phyloP scores from a whole-genome alignment of 1,140 invertebrate species.

The Anastatus disparis region DNA sequence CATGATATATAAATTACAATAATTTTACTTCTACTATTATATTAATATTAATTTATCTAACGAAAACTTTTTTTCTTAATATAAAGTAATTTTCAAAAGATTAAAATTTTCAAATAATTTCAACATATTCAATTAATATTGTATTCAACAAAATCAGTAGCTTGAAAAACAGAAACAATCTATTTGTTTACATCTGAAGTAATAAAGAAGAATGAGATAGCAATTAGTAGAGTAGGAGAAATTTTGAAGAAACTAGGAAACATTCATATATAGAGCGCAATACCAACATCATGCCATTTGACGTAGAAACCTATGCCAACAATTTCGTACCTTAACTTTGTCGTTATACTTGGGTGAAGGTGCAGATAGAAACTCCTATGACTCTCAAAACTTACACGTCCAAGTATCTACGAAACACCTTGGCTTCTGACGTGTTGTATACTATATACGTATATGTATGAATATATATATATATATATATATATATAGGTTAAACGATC shows the following conservation, averaged over 20 bases:
- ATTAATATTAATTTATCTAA: no score
- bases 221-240: slow-evolving; percentile 20
- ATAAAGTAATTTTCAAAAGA: no score
- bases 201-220: slow-evolving; percentile 20
- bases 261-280: background rate
- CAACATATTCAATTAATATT: no score
- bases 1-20: no score
- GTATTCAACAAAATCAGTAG: background rate
- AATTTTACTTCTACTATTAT: no score
- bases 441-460: no score
- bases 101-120: no score
- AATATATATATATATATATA: no score
- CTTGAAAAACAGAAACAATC: background rate
- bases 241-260: background rate
- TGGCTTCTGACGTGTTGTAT: background rate
- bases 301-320: slow-evolving; percentile 34
- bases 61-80: no score
- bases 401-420: background rate
- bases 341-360: slow-evolving; percentile 35
- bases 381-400: slow-evolving; percentile 29
- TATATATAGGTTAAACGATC: slow-evolving; percentile 17
- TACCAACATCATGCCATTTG: slow-evolving; percentile 17
- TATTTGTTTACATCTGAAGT: background rate
- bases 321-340: slow-evolving; percentile 35
- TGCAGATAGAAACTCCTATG: slow-evolving; percentile 36